Evolutionary conservation across 2,888 invertebrate species (phyloP).

Genomic region (Dendrolimus pini): DNA sequence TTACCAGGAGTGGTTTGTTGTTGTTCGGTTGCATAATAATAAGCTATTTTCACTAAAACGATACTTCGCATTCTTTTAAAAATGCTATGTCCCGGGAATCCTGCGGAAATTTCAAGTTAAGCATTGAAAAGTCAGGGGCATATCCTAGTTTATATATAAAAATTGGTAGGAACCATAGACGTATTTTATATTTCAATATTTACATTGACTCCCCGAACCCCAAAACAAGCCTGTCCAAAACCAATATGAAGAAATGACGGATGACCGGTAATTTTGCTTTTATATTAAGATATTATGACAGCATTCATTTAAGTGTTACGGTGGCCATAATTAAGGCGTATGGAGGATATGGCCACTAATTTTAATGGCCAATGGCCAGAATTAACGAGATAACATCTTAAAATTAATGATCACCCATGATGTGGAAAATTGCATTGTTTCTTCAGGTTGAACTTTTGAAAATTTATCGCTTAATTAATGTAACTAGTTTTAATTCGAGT

Average conservation of each 20-base stretch:
- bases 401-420: neutral
- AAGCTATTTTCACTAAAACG: too few relatives aligned
- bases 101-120: too few relatives aligned
- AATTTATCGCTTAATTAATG: neutral
- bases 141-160: too few relatives aligned
- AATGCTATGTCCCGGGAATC: too few relatives aligned
- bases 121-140: too few relatives aligned
- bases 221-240: neutral
- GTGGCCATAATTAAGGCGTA: conserved; percentile 35
- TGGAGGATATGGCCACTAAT: conserved; percentile 44
- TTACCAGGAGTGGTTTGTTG: too few relatives aligned
- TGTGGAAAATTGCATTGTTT: neutral
- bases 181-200: too few relatives aligned
- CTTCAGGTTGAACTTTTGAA: neutral
- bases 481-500: too few relatives aligned
- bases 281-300: conserved; percentile 51
- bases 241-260: conserved; percentile 9
- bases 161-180: too few relatives aligned
- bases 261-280: conserved; percentile 30
- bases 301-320: conserved; percentile 19
- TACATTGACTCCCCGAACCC: too few relatives aligned
- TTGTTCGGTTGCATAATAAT: too few relatives aligned
- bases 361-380: conserved; percentile 28
- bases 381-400: neutral
- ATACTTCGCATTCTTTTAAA: too few relatives aligned